A percentile compares a stretch with the other conserved stretches of the same genome.
These are phyloP conservation scores for Ataeniobius toweri DNA, from an alignment of 2,797 vertebrate species.

Conservation along the genomic window DNA sequence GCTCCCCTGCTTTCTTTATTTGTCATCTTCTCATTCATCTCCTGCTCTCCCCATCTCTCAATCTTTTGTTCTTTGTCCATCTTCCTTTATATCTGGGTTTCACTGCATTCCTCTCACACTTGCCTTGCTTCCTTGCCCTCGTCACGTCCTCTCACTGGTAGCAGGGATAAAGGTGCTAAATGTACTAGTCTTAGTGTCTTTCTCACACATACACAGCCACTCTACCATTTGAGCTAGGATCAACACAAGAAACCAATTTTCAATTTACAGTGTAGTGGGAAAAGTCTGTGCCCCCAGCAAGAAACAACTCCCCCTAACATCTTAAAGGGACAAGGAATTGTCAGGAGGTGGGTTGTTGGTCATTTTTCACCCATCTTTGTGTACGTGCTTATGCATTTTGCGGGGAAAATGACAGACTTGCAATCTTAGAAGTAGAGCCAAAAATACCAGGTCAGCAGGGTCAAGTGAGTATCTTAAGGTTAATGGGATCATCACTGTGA, in stretches of 20 bases:
- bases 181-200: constrained; percentile 36
- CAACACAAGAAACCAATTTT: constrained; percentile 78
- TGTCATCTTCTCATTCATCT: constrained; percentile 16
- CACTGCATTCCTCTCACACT: constrained; percentile 32
- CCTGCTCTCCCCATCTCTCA: constrained; percentile 13
- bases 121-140: constrained; percentile 38
- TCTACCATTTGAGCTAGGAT: constrained; percentile 62
- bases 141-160: constrained; percentile 50
- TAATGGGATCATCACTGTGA: constrained; percentile 42
- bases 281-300: constrained; percentile 73
- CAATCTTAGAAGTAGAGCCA: constrained; percentile 11
- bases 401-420: constrained; percentile 14
- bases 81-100: constrained; percentile 21
- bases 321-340: constrained; percentile 50
- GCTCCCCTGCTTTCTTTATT: background rate
- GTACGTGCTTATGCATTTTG: constrained; percentile 22
- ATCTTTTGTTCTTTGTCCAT: constrained; percentile 6
- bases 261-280: constrained; percentile 83
- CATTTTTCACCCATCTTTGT: constrained; percentile 29
- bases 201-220: constrained; percentile 30
- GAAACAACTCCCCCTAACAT: constrained; percentile 58
- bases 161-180: constrained; percentile 63
- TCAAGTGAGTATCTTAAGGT: constrained; percentile 21
- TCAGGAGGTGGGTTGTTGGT: constrained; percentile 51
- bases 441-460: constrained; percentile 17